Conservation (phyloP, 2,113 vertebrate species). For the Cyphomyrus plagiostoma region DNA sequence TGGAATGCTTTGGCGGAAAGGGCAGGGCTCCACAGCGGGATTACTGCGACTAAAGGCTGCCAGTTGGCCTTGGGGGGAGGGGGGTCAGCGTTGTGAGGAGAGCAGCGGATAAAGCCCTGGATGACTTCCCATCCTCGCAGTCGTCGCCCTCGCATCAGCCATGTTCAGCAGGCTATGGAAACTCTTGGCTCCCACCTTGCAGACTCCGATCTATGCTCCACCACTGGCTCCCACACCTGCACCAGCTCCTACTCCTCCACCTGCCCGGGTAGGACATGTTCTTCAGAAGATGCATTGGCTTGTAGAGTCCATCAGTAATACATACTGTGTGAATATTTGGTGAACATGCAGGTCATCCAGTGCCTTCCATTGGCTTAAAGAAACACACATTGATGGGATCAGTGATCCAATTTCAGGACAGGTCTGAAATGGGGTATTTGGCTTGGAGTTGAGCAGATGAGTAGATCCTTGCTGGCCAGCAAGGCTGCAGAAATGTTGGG, state of each 20-base stretch:
- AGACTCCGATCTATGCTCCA: constrained; percentile 20
- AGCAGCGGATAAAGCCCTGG: not conserved
- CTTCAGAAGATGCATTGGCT: not conserved
- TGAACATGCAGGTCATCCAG: not conserved
- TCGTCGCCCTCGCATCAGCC: constrained; percentile 20
- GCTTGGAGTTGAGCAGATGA: not conserved
- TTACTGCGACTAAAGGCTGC: constrained; percentile 58
- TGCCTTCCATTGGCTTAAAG: not conserved
- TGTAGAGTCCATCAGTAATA: not conserved
- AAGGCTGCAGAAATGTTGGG: not conserved
- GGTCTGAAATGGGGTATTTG: not conserved
- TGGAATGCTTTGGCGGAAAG: not conserved
- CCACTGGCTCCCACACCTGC: not conserved
- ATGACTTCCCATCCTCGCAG: not conserved
- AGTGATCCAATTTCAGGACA: not conserved
- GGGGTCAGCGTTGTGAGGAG: not conserved
- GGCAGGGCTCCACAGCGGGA: constrained; percentile 49
- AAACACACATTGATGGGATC: not conserved
- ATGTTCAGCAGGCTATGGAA: constrained; percentile 71
- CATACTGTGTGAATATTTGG: not conserved
- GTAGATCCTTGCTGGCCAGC: not conserved
- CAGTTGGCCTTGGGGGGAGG: constrained; percentile 15
- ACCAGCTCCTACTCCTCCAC: constrained; percentile 23
- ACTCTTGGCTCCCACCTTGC: constrained; percentile 44
- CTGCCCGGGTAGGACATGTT: constrained; percentile 45